A percentile compares a stretch with the other conserved stretches of the same genome.
These are phyloP conservation scores for Aelia acuminata DNA, from an alignment of 2,888 invertebrate species.

Conservation along the genomic window DNA sequence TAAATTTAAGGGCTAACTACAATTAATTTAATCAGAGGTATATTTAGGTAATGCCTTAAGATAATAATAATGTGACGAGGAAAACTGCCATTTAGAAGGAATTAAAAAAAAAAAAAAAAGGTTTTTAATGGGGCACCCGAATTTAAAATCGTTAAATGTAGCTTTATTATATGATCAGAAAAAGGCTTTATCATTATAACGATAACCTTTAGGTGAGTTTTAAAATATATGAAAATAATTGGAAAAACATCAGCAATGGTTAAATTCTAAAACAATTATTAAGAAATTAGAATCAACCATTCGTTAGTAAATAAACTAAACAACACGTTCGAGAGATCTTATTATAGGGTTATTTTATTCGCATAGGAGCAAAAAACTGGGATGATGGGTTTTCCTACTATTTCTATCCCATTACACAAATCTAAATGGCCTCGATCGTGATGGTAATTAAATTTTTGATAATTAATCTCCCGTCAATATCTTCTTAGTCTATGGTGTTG, in stretches of 20 bases:
- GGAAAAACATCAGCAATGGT: not conserved
- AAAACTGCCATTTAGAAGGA: not conserved
- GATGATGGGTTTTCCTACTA: no score
- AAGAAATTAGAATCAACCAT: no score
- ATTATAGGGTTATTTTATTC: no score
- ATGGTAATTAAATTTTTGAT: no score
- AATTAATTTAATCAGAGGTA: not conserved
- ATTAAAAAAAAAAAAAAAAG: not conserved
- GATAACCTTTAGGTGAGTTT: not conserved
- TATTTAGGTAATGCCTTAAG: not conserved
- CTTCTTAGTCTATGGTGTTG: no score
- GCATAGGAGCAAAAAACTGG: no score
- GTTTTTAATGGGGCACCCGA: not conserved
- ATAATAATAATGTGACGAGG: not conserved
- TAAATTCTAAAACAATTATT: not conserved
- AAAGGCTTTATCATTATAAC: not conserved
- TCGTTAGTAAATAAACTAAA: no score
- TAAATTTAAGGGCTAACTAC: not conserved
- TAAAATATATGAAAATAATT: not conserved
- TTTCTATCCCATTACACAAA: no score
- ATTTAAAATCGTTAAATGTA: not conserved
- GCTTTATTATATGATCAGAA: not conserved
- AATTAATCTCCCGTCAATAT: no score
- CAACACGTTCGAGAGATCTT: no score
- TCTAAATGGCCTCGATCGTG: no score